A percentile compares a stretch with the other conserved stretches of the same genome.
Conservation (phyloP, 2,888 invertebrate genomes). For the Eretmocerus hayati region DNA sequence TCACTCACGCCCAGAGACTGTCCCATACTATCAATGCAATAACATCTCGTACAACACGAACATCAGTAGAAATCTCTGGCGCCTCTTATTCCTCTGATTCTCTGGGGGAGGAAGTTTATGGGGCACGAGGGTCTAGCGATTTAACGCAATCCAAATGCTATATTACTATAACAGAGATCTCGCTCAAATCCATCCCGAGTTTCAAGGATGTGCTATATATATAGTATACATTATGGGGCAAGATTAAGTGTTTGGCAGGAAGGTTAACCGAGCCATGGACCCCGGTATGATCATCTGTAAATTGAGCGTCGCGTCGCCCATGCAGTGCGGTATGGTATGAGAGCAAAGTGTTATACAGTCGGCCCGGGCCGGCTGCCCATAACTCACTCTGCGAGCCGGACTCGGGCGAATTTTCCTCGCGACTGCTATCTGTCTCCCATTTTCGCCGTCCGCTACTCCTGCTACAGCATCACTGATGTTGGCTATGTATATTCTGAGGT, state of each 20-base stretch:
- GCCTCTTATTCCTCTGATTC: background rate
- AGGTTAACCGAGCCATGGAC: constrained; percentile 49
- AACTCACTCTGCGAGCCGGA: constrained; percentile 49
- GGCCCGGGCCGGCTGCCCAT: constrained; percentile 34
- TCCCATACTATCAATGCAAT: too few species aligned
- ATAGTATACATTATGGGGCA: too few species aligned
- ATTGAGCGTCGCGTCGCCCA: constrained; percentile 50
- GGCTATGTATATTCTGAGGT: too few species aligned
- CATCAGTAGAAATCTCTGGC: too few species aligned
- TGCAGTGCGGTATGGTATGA: too few species aligned
- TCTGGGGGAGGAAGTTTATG: constrained; percentile 35
- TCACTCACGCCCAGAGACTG: too few species aligned
- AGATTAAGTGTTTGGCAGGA: constrained; percentile 14
- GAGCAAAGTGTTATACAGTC: constrained; percentile 24
- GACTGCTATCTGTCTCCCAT: too few species aligned
- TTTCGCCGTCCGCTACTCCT: background rate
- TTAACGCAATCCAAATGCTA: too few species aligned
- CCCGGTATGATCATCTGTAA: constrained; percentile 53
- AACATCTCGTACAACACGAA: too few species aligned
- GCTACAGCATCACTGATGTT: background rate
- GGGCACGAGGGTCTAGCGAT: constrained; percentile 31
- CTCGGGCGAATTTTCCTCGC: constrained; percentile 30
- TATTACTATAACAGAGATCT: too few species aligned
- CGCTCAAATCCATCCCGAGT: too few species aligned
- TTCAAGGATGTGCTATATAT: too few species aligned